These are phyloP conservation scores for Leptarthrus brevirostris DNA, from an alignment of 2,888 invertebrate genomes.

Conservation along the genomic window DNA sequence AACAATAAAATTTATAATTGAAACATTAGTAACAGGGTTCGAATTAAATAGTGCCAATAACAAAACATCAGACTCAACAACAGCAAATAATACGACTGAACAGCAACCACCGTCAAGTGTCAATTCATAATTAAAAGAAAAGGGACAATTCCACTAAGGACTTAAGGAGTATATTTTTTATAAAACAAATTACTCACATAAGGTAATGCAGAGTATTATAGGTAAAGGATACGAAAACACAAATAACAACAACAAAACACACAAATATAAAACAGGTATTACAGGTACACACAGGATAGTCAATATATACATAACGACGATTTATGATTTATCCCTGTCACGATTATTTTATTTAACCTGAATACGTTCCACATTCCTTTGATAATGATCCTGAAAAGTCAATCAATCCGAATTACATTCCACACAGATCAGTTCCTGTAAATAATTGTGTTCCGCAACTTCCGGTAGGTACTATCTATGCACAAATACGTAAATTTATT, in stretches of 20 bases:
- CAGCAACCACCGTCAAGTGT: conserved; percentile 51
- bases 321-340: no score
- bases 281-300: no score
- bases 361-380: no score
- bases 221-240: neutral
- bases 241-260: neutral
- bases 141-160: conserved; percentile 23
- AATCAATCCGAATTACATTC: no score
- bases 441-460: no score
- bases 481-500: no score
- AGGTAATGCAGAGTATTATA: neutral
- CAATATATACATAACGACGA: neutral
- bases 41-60: conserved; percentile 64
- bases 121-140: conserved; percentile 53
- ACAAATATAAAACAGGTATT: neutral
- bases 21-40: conserved; percentile 84
- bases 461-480: no score
- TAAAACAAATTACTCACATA: conserved; percentile 32
- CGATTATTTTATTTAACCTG: no score
- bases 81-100: conserved; percentile 50
- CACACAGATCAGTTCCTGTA: no score
- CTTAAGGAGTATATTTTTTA: conserved; percentile 44
- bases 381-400: no score
- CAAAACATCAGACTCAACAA: conserved; percentile 39
- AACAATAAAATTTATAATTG: conserved; percentile 88